Evolutionary conservation across 2,888 invertebrate species (phyloP).

Genomic region (Chrysotoxum bicinctum): DNA sequence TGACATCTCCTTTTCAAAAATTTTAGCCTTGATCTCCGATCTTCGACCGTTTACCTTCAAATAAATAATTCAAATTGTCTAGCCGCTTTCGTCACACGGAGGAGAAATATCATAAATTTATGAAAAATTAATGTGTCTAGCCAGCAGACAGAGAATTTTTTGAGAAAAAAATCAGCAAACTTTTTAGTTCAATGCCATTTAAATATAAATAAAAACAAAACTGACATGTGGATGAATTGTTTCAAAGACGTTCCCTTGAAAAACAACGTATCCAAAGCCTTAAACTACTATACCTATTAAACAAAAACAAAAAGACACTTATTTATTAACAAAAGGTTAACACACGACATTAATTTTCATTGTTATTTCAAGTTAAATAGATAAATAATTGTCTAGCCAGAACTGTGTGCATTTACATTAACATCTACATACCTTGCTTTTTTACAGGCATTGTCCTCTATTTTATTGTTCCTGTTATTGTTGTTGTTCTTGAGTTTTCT

Average conservation of each 20-base stretch:
- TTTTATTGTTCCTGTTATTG: conserved; percentile 39
- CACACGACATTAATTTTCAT: neutral
- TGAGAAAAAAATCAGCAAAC: neutral
- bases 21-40: neutral
- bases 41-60: neutral
- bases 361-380: conserved; percentile 54
- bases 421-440: conserved; percentile 75
- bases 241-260: neutral
- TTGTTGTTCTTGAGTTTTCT: conserved; percentile 18
- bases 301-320: neutral
- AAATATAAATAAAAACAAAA: conserved; percentile 23
- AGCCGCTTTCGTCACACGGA: neutral
- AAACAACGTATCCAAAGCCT: neutral
- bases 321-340: conserved; percentile 5
- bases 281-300: neutral
- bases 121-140: conserved; percentile 11
- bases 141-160: neutral
- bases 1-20: neutral
- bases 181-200: conserved; percentile 22
- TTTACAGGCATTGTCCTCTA: conserved; percentile 80
- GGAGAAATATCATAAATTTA: neutral
- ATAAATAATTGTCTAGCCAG: conserved; percentile 63
- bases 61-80: neutral
- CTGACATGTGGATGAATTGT: neutral
- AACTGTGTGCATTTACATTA: conserved; percentile 23